Evolutionary conservation across 2,888 invertebrate species (phyloP).

Genomic region (Diaphora mendica): DNA sequence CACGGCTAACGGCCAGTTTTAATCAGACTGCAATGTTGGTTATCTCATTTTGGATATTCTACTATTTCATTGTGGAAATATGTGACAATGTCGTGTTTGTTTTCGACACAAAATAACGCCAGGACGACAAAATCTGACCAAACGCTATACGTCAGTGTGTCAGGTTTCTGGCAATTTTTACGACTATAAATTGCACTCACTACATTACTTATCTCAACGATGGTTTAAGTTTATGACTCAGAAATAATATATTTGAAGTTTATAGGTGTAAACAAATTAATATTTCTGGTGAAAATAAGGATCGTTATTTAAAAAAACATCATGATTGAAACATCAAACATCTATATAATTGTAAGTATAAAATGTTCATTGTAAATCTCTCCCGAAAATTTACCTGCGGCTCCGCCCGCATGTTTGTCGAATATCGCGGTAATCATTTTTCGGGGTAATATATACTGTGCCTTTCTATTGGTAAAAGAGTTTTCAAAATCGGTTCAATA

Average conservation of each 20-base stretch:
- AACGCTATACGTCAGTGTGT: not conserved
- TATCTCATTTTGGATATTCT: slow-evolving; percentile 47
- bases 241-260: not conserved
- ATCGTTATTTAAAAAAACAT: not conserved
- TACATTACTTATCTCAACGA: not conserved
- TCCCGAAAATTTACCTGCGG: too few species aligned
- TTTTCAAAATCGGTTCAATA: too few species aligned
- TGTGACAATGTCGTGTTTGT: slow-evolving; percentile 18
- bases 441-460: too few species aligned
- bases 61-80: slow-evolving; percentile 26
- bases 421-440: too few species aligned
- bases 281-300: not conserved
- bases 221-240: not conserved
- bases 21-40: slow-evolving; percentile 53
- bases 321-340: too few species aligned
- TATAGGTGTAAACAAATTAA: not conserved
- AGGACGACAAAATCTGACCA: not conserved
- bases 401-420: too few species aligned
- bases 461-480: too few species aligned
- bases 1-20: slow-evolving; percentile 55
- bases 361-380: too few species aligned
- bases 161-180: not conserved
- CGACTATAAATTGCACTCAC: not conserved
- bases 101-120: not conserved
- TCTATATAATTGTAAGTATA: too few species aligned